Conservation (phyloP, 1,140 invertebrate genomes). For the Laupala kohalensis region DNA sequence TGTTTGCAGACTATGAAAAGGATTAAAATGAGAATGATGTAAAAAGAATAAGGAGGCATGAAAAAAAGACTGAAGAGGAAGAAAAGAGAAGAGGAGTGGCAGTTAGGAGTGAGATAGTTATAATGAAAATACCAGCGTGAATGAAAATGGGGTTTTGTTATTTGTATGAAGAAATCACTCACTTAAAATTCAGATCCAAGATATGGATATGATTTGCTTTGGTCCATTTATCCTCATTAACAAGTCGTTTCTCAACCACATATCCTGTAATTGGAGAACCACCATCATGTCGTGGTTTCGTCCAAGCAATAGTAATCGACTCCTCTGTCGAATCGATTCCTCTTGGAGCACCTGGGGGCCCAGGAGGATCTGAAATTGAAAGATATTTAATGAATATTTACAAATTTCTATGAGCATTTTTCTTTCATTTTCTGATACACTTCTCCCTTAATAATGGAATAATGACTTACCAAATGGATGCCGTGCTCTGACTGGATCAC, state of each 20-base stretch:
- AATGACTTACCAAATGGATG: constrained; percentile 72
- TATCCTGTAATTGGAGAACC: constrained; percentile 84
- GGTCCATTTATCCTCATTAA: constrained; percentile 82
- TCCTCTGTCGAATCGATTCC: constrained; percentile 81
- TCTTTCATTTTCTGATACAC: too few relatives aligned
- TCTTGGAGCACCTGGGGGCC: constrained; percentile 73
- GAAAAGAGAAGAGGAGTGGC: too few relatives aligned
- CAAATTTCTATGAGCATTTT: neutral
- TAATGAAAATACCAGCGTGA: too few relatives aligned
- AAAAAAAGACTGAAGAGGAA: too few relatives aligned
- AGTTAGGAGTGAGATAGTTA: too few relatives aligned
- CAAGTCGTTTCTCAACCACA: constrained; percentile 79
- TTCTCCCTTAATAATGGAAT: constrained; percentile 14
- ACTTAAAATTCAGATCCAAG: constrained; percentile 63
- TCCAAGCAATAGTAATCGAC: constrained; percentile 87
- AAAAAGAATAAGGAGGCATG: too few relatives aligned
- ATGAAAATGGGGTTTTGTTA: too few relatives aligned
- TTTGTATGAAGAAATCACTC: too few relatives aligned
- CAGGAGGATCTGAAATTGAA: constrained; percentile 55
- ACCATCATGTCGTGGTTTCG: constrained; percentile 84
- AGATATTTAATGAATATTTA: neutral
- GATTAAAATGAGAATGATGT: too few relatives aligned
- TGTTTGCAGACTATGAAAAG: too few relatives aligned
- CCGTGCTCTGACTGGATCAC: constrained; percentile 80
- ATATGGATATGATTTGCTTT: constrained; percentile 73